These are phyloP conservation scores for Macrotus californicus DNA, from an alignment of 2,113 vertebrate species.

Conservation along the genomic window DNA sequence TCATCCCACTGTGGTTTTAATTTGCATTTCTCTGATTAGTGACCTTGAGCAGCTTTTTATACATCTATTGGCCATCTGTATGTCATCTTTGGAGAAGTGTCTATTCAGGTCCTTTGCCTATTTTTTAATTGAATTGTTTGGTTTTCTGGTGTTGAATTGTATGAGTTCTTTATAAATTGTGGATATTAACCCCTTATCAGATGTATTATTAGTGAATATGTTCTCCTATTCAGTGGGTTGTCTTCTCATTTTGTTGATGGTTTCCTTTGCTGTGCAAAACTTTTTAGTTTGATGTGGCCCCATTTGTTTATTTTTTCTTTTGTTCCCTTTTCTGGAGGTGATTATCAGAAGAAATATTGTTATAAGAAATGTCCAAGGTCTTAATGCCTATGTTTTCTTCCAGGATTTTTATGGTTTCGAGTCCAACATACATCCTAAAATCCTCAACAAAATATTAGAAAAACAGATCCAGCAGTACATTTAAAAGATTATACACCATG, in stretches of 20 bases:
- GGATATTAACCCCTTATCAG: neutral
- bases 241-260: neutral
- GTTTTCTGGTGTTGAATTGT: neutral
- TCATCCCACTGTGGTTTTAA: neutral
- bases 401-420: neutral
- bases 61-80: neutral
- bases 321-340: neutral
- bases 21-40: neutral
- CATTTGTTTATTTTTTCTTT: neutral
- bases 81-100: neutral
- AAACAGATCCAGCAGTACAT: neutral
- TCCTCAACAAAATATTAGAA: neutral
- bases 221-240: neutral
- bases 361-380: neutral
- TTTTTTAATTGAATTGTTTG: neutral
- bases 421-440: neutral
- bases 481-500: neutral
- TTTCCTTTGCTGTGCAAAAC: neutral
- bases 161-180: neutral
- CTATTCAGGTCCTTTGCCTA: neutral
- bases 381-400: neutral
- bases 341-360: neutral
- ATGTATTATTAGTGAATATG: neutral
- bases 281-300: neutral
- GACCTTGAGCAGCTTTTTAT: neutral